These are phyloP conservation scores for Bujurquina vittata DNA, from an alignment of 2,113 vertebrate species.

Conservation along the genomic window DNA sequence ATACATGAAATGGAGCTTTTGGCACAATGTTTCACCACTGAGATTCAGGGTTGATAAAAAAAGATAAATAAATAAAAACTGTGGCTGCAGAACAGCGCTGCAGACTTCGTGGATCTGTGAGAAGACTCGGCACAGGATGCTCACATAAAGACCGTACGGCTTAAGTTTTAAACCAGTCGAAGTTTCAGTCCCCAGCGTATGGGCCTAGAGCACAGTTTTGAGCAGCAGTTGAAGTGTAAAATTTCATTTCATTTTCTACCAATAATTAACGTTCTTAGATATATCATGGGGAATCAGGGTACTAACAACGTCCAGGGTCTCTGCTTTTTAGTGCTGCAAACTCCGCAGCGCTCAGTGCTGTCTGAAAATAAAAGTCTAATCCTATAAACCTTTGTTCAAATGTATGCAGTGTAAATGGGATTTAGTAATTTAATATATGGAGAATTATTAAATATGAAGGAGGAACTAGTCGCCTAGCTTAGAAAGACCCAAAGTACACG, in stretches of 20 bases:
- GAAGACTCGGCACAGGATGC: neutral
- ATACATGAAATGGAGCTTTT: conserved; percentile 72
- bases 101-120: conserved; percentile 19
- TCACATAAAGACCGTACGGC: neutral
- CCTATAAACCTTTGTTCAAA: neutral
- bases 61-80: neutral
- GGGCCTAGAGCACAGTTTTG: conserved; percentile 13
- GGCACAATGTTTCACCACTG: conserved; percentile 55
- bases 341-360: neutral
- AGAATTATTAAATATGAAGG: neutral
- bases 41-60: conserved; percentile 46
- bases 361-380: neutral
- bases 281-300: conserved; percentile 18
- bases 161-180: neutral
- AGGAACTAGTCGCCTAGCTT: neutral
- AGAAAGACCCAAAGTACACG: neutral
- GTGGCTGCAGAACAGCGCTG: conserved; percentile 38
- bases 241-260: conserved; percentile 36
- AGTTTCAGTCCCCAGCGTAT: conserved; percentile 3
- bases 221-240: conserved; percentile 32
- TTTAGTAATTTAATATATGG: conserved; percentile 1
- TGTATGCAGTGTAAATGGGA: neutral
- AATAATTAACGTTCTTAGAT: conserved; percentile 21
- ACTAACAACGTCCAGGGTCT: neutral
- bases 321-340: neutral